These are phyloP conservation scores for Microtus pennsylvanicus DNA, from an alignment of 2,113 vertebrate genomes.

Conservation along the genomic window DNA sequence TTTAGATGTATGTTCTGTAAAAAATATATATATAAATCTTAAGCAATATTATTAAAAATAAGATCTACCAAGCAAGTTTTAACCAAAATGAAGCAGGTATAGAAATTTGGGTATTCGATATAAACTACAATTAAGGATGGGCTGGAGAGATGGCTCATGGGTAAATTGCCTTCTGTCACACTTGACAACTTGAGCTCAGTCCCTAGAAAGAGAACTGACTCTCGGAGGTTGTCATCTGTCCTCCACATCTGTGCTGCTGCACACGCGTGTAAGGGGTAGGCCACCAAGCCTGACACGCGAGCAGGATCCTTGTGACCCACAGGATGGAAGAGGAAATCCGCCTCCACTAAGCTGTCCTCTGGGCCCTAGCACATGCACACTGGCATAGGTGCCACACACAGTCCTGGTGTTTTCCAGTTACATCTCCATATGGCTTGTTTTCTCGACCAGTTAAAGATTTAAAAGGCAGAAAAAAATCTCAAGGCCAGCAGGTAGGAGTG, in stretches of 20 bases:
- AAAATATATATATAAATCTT: background rate
- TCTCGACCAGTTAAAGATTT: background rate
- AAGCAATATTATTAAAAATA: slow-evolving; percentile 3
- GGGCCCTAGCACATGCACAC: background rate
- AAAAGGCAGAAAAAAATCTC: background rate
- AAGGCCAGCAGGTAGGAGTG: background rate
- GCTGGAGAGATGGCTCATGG: background rate
- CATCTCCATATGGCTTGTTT: background rate
- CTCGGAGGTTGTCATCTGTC: background rate
- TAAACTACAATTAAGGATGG: background rate
- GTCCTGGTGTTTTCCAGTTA: background rate
- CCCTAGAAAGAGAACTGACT: background rate
- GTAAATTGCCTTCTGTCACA: background rate
- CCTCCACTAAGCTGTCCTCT: background rate
- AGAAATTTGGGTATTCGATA: background rate
- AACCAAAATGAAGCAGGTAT: background rate
- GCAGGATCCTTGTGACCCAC: background rate
- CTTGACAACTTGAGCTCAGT: background rate
- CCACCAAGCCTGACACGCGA: background rate
- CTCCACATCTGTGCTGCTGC: background rate
- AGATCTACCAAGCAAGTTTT: background rate
- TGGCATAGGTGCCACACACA: background rate
- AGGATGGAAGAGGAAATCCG: background rate
- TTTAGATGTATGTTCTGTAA: background rate
- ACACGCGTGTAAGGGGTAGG: background rate